A percentile compares a stretch with the other conserved stretches of the same genome.
phyloP scores from a whole-genome alignment of 2,888 invertebrate genomes.

The Hirtodrosophila histrioides region DNA sequence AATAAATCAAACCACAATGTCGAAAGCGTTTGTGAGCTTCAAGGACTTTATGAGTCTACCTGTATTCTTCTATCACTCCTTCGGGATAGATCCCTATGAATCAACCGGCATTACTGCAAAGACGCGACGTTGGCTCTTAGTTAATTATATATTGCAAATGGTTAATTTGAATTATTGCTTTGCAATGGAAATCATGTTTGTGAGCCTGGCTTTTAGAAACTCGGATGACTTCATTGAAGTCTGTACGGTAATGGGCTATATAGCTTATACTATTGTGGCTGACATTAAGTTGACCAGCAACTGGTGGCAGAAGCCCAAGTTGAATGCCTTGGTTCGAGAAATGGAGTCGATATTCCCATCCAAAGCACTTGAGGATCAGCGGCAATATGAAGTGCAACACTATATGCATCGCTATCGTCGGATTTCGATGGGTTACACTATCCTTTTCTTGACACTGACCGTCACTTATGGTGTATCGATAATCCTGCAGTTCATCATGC shows the following conservation, averaged over 20 bases:
- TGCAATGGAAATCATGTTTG: slow-evolving; percentile 14
- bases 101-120: slow-evolving; percentile 1
- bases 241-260: slow-evolving; percentile 32
- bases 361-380: slow-evolving; percentile 7
- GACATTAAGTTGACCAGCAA: slow-evolving; percentile 37
- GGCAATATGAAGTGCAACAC: slow-evolving; percentile 36
- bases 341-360: slow-evolving; percentile 64
- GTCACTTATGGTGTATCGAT: slow-evolving; percentile 71
- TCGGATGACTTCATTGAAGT: slow-evolving; percentile 33
- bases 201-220: slow-evolving; percentile 17
- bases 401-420: slow-evolving; percentile 46
- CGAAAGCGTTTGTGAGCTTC: neutral
- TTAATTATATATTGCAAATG: slow-evolving; percentile 10
- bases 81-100: slow-evolving; percentile 45
- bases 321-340: slow-evolving; percentile 53
- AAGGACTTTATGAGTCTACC: slow-evolving; percentile 48
- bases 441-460: slow-evolving; percentile 73
- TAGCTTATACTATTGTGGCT: slow-evolving; percentile 26
- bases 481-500: slow-evolving; percentile 49
- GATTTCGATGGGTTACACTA: slow-evolving; percentile 57
- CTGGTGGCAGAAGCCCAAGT: slow-evolving; percentile 31
- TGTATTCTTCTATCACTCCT: slow-evolving; percentile 26
- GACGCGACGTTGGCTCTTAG: slow-evolving; percentile 7
- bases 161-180: slow-evolving; percentile 30
- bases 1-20: slow-evolving; percentile 1